These are phyloP conservation scores for Notamacropus eugenii DNA, from an alignment of 2,797 vertebrate species.

Conservation along the genomic window DNA sequence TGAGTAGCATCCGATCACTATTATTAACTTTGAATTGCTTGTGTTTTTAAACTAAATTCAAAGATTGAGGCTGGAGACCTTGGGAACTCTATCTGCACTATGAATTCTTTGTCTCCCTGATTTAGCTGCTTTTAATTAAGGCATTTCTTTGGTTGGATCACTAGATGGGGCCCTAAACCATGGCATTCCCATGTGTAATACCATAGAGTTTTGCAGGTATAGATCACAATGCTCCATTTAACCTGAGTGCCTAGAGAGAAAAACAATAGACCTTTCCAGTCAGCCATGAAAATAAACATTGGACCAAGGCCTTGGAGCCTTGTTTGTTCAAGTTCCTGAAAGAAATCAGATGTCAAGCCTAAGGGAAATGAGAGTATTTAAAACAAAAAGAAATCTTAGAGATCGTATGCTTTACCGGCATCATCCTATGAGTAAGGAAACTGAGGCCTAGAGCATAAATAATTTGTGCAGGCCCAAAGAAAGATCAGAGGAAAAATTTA, in stretches of 20 bases:
- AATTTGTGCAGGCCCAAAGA: background rate
- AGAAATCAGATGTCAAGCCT: background rate
- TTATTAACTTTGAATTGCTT: background rate
- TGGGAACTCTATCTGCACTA: background rate
- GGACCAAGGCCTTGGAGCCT: background rate
- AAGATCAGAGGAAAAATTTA: background rate
- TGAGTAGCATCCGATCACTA: background rate
- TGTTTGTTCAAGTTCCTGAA: background rate
- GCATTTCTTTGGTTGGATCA: conserved; percentile 31
- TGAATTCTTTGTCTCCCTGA: background rate
- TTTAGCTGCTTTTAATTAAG: background rate
- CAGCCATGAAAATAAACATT: conserved; percentile 7
- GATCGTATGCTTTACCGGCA: background rate
- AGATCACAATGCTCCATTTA: background rate
- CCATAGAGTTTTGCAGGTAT: background rate
- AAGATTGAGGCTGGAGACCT: background rate
- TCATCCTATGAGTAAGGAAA: background rate
- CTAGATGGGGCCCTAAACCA: conserved; percentile 52
- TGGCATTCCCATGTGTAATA: background rate
- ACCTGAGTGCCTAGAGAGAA: background rate
- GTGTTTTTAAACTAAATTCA: background rate
- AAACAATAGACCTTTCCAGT: background rate
- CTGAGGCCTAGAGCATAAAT: background rate
- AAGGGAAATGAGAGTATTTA: background rate
- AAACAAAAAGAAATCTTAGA: background rate